These are phyloP conservation scores for Mohoua ochrocephala DNA, from an alignment of 2,113 vertebrate genomes.

Conservation along the genomic window DNA sequence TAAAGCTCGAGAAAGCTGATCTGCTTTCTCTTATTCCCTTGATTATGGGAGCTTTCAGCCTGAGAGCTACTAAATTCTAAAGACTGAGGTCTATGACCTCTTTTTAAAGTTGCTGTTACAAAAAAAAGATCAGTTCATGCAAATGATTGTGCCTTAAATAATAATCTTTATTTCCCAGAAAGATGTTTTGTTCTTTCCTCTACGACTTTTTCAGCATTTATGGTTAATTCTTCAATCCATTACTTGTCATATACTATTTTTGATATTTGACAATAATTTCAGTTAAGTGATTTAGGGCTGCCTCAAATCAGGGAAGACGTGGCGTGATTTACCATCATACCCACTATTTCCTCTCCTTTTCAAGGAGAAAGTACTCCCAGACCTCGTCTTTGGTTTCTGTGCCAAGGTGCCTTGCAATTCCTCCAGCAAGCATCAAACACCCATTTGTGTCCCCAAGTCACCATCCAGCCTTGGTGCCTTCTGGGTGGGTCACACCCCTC, in stretches of 20 bases:
- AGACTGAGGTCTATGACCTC: neutral
- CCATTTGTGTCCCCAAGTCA: neutral
- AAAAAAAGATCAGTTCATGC: neutral
- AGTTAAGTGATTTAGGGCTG: neutral
- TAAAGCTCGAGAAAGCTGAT: neutral
- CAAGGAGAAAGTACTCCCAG: neutral
- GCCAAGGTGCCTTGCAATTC: neutral
- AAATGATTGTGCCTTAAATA: neutral
- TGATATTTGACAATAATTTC: neutral
- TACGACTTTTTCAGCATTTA: neutral
- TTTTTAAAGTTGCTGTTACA: neutral
- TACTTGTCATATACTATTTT: neutral
- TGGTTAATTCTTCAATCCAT: neutral
- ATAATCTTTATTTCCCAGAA: neutral
- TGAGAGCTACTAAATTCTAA: neutral
- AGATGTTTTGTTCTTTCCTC: neutral
- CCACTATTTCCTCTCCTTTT: neutral
- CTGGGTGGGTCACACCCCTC: neutral
- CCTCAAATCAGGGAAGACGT: neutral
- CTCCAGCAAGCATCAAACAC: neutral
- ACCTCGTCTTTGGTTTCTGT: neutral
- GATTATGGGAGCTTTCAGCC: slow-evolving; percentile 27
- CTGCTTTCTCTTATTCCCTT: neutral
- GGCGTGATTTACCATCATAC: neutral
- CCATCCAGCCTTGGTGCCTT: neutral